Percentiles rank a stretch among this genome's conserved stretches.
These are phyloP conservation scores for Eonycteris spelaea DNA, from an alignment of 2,113 vertebrate genomes.

Conservation along the genomic window DNA sequence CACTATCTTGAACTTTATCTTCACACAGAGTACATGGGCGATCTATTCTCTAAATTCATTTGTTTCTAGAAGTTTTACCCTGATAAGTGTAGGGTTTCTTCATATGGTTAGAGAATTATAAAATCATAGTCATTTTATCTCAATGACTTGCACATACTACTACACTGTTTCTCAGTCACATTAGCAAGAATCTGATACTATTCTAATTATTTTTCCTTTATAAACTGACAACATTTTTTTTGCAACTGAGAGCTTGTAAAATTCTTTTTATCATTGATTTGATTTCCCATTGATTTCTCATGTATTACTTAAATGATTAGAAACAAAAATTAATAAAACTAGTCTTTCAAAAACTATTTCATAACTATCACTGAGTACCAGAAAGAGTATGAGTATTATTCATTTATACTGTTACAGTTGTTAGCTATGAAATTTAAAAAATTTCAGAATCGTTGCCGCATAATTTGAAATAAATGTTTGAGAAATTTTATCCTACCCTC, in stretches of 20 bases:
- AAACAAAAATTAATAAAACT: slow-evolving; percentile 53
- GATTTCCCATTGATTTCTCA: background rate
- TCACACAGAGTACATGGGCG: background rate
- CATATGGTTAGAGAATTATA: background rate
- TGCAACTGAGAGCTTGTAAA: background rate
- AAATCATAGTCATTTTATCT: background rate
- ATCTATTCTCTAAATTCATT: background rate
- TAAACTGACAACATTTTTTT: background rate
- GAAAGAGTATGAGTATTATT: background rate
- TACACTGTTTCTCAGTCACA: background rate
- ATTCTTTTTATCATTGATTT: background rate
- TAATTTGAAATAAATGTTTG: slow-evolving; percentile 33
- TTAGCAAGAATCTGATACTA: background rate
- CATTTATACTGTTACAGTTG: slow-evolving; percentile 2
- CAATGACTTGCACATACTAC: background rate
- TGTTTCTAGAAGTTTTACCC: background rate
- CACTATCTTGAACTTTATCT: background rate
- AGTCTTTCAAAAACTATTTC: slow-evolving; percentile 31
- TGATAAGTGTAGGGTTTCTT: background rate
- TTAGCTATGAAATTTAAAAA: slow-evolving; percentile 34
- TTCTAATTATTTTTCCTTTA: background rate
- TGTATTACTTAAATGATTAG: slow-evolving; percentile 44
- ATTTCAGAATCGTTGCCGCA: slow-evolving; percentile 10
- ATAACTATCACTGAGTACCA: background rate
- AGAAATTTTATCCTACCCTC: background rate